phyloP scores from a whole-genome alignment of 2,797 vertebrate species.

The Hylomyscus alleni region DNA sequence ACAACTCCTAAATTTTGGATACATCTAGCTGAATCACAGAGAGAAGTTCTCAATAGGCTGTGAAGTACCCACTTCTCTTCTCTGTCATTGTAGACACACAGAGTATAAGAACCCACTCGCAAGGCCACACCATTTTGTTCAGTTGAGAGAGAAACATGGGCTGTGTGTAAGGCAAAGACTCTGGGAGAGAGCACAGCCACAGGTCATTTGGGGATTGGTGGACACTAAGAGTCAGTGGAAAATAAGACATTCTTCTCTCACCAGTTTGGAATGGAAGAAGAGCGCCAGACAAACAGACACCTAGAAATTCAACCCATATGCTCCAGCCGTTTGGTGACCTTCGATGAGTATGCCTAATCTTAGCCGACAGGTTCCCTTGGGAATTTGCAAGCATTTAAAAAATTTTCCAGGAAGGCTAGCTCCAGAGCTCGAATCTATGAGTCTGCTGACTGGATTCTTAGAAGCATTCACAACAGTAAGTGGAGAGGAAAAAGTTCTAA shows the following conservation, averaged over 20 bases:
- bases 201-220: neutral
- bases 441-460: neutral
- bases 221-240: neutral
- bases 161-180: neutral
- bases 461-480: neutral
- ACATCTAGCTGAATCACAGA: neutral
- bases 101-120: neutral
- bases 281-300: neutral
- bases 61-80: neutral
- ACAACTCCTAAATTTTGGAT: neutral
- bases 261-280: neutral
- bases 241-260: slow-evolving; percentile 9
- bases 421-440: slow-evolving; percentile 16
- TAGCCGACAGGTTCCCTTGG: slow-evolving; percentile 40
- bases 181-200: neutral
- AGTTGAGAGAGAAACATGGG: neutral
- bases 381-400: slow-evolving; percentile 62
- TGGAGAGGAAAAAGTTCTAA: neutral
- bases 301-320: neutral
- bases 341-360: slow-evolving; percentile 42
- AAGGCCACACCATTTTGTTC: neutral
- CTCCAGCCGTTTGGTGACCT: neutral
- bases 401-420: slow-evolving; percentile 48
- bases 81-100: neutral
- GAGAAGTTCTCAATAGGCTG: neutral